phyloP scores from a whole-genome alignment of 2,113 vertebrate species.

The Antigone vipio region DNA sequence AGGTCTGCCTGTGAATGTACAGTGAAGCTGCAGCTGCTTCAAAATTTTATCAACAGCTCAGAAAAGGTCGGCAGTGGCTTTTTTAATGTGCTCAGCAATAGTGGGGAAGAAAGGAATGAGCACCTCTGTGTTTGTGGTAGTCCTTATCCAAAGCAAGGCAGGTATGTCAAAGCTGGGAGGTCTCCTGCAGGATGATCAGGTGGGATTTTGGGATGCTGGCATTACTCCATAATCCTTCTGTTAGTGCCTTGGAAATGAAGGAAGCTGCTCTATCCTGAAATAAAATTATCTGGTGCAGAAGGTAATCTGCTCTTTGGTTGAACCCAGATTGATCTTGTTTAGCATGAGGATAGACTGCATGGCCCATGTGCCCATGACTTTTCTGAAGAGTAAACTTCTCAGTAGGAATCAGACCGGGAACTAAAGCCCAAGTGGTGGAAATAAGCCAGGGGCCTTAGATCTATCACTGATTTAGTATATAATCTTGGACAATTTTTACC shows the following conservation, averaged over 20 bases:
- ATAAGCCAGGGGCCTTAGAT: background rate
- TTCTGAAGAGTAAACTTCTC: background rate
- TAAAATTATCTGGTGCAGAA: background rate
- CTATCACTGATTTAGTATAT: fast-evolving
- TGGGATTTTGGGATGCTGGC: background rate
- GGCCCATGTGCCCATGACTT: background rate
- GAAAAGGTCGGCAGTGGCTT: background rate
- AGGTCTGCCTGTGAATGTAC: background rate
- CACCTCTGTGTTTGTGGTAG: background rate
- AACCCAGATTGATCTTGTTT: background rate
- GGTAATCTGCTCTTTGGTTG: background rate
- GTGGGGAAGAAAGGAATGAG: background rate
- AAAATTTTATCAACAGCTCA: background rate
- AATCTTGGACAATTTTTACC: background rate
- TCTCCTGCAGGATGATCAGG: background rate
- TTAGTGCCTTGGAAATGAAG: background rate
- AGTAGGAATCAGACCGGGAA: fast-evolving
- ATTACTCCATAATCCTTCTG: background rate
- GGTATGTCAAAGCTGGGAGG: background rate
- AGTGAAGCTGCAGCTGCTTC: background rate
- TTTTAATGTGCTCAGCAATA: background rate
- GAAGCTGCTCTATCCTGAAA: background rate
- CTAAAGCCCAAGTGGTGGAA: background rate
- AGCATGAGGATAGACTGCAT: background rate
- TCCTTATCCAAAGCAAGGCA: background rate